Conservation (phyloP, 2,888 invertebrate species). For the Spisula subtruncata region DNA sequence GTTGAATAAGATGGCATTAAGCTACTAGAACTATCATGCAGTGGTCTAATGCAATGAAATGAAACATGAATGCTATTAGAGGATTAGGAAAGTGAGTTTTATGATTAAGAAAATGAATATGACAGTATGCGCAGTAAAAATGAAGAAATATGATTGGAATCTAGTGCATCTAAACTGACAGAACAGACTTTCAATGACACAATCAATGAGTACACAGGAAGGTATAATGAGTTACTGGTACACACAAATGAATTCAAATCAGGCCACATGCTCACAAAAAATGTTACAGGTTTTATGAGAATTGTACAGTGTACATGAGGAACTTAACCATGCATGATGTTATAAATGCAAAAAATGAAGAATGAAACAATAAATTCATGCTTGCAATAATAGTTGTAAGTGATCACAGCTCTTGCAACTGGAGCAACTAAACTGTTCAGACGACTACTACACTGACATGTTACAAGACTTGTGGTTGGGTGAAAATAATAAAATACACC, state of each 20-base stretch:
- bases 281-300: neutral
- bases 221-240: neutral
- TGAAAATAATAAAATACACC: constrained; percentile 50
- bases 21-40: no score
- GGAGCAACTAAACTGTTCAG: neutral
- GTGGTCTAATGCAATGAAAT: no score
- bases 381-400: neutral
- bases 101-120: neutral
- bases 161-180: constrained; percentile 13
- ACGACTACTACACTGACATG: constrained; percentile 32
- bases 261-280: constrained; percentile 4
- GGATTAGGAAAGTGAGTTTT: no score
- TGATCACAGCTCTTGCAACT: constrained; percentile 6
- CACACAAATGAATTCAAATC: neutral
- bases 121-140: neutral
- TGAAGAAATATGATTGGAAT: neutral
- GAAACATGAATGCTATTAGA: no score
- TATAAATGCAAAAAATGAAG: neutral
- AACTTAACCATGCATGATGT: neutral
- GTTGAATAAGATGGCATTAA: no score
- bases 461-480: constrained; percentile 48
- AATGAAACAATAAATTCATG: constrained; percentile 21
- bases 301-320: neutral
- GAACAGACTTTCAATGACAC: constrained; percentile 49
- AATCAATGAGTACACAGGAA: constrained; percentile 31